phyloP scores from a whole-genome alignment of 2,797 vertebrate genomes.

The Megaceryle alcyon region DNA sequence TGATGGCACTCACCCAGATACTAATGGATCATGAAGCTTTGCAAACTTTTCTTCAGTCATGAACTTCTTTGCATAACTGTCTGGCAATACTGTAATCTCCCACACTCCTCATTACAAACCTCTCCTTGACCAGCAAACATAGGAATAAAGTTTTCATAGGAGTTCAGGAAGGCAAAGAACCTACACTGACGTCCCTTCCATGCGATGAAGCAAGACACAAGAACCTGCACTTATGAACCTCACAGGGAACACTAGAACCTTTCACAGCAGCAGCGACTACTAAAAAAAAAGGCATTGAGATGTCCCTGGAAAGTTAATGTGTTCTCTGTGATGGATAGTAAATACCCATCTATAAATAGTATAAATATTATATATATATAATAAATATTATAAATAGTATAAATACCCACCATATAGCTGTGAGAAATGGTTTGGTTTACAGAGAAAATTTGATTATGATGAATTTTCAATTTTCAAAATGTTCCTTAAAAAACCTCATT shows the following conservation, averaged over 20 bases:
- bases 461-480: background rate
- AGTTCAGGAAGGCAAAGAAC: background rate
- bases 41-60: background rate
- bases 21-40: background rate
- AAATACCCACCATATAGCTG: too few species aligned
- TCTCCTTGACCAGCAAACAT: background rate
- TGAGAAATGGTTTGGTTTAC: background rate
- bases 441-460: background rate
- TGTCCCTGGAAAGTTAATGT: background rate
- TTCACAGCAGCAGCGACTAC: background rate
- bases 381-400: too few species aligned
- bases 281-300: background rate
- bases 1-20: background rate
- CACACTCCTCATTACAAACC: background rate
- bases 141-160: background rate
- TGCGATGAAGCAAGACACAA: background rate
- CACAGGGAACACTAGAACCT: background rate
- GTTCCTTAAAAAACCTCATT: background rate
- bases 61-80: background rate
- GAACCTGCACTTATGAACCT: background rate
- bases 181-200: background rate
- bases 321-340: background rate
- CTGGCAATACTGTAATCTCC: background rate
- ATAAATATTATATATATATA: too few species aligned
- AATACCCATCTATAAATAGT: accelerated